Evolutionary conservation across 2,113 vertebrate genomes (phyloP).

Genomic region (Aepyceros melampus): DNA sequence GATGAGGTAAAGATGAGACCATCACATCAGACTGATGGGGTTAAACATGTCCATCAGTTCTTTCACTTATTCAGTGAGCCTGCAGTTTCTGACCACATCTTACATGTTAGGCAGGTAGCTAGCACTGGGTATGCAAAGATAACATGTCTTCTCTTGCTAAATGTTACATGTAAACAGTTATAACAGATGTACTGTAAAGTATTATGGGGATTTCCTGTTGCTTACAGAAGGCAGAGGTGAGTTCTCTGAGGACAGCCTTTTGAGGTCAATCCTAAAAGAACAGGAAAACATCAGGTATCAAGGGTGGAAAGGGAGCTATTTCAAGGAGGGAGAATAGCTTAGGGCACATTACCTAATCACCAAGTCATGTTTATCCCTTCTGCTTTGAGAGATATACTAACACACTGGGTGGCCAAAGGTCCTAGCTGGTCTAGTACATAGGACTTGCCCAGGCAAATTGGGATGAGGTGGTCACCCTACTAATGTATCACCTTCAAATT

Average conservation of each 20-base stretch:
- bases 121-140: neutral
- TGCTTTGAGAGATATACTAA: neutral
- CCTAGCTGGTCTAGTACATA: neutral
- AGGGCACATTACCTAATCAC: neutral
- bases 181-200: neutral
- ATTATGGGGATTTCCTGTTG: neutral
- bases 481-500: neutral
- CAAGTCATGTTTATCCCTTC: neutral
- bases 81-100: neutral
- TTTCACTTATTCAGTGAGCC: neutral
- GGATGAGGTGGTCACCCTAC: neutral
- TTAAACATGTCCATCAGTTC: neutral
- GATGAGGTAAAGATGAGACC: neutral
- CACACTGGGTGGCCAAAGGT: neutral
- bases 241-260: neutral
- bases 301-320: neutral
- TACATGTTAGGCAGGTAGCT: neutral
- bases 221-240: neutral
- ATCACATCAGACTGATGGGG: neutral
- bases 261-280: neutral
- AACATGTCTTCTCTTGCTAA: neutral
- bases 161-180: neutral
- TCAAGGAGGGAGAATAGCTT: neutral
- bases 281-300: conserved; percentile 6
- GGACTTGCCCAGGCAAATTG: neutral